Percentiles rank a stretch among this genome's conserved stretches.
Evolutionary conservation across 2,888 invertebrate genomes (phyloP).

Genomic region (Volucella zonaria): DNA sequence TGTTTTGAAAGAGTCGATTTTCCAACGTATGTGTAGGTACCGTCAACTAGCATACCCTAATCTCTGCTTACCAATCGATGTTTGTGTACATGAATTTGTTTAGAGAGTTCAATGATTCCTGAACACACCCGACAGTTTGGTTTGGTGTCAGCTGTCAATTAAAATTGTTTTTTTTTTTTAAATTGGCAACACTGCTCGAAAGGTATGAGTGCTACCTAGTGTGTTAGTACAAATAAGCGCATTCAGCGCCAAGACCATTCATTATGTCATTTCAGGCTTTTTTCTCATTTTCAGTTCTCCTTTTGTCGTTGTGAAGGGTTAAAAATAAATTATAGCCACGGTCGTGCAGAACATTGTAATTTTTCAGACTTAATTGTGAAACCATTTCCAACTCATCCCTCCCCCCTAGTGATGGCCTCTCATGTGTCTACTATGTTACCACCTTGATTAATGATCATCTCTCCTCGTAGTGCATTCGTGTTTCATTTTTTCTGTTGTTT

Average conservation of each 20-base stretch:
- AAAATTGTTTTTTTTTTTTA: background rate
- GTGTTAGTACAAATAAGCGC: constrained; percentile 13
- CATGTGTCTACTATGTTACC: constrained; percentile 6
- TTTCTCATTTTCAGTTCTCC: too few relatives aligned
- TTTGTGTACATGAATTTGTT: background rate
- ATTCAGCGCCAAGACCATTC: constrained; percentile 46
- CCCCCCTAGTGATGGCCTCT: background rate
- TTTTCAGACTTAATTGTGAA: constrained; percentile 64
- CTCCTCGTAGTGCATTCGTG: constrained; percentile 4
- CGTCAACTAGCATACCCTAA: constrained; percentile 29
- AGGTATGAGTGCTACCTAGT: background rate
- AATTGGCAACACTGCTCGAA: constrained; percentile 60
- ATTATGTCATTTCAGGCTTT: constrained; percentile 56
- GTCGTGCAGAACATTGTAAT: constrained; percentile 50
- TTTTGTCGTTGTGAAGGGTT: constrained; percentile 28
- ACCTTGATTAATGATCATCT: constrained; percentile 65
- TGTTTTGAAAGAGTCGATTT: background rate
- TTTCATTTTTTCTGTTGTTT: constrained; percentile 9
- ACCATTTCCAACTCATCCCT: constrained; percentile 27
- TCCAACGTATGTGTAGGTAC: constrained; percentile 30
- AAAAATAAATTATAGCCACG: constrained; percentile 60
- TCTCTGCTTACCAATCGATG: constrained; percentile 57
- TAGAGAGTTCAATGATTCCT: constrained; percentile 44
- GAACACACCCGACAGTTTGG: constrained; percentile 18
- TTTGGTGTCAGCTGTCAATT: constrained; percentile 25